Base-by-base conservation (phyloP, 2,888 invertebrate species). In the Ophion costatus region DNA sequence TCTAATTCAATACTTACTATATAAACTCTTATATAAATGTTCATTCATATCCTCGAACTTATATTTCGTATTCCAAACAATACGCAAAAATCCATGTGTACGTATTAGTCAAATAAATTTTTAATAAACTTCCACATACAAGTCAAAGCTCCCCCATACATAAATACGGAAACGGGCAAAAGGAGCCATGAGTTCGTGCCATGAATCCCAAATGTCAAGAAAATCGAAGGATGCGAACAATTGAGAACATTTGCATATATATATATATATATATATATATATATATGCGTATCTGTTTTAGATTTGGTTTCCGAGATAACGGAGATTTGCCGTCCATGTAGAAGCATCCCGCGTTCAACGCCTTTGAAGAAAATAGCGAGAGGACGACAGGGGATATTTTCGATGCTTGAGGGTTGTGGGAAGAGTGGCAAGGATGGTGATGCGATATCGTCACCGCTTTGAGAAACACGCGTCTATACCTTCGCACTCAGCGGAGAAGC, bases 371-470 rank as follows among this genome's bases (percentile, higher is more conserved):
- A 88, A 86, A 77, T 86, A 79, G 79, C 69, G 67, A 11, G 51
- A n/a, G 70, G 45, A 17, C 9, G 20, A 56, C 75, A 14, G 63
- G 83, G 75, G 80, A 56, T 67, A 51, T 69, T 57, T 73, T 77
- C 56, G 83, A 79, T 70, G 79, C 67, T 29, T 24, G 80, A 51
- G 64, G 59, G 45, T 33, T 59, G 63, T 63, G 38, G 59, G n/a
- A 22, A n/a, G 51, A 67, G 51, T 45, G 14, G 14, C 17, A 17
- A 51, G 33, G 75, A 61, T 85, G 87, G 75, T 83, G 89, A 88
- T 88, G 51, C 17, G 89, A 90, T 89, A 92, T 90, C 87, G 89
- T 74, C 71, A 87, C 76, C 87, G 88, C 90, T 90, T 89, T 89
- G 90, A 90, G 86, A 88, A 80, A 83, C 79, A 84, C 56, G n/a